Evolutionary conservation across 35 echinoderm and acorn worm genomes (phyloP), one percentile per base, ranked within the genome.

Genomic region (Ophioderma brevispina): DNA sequence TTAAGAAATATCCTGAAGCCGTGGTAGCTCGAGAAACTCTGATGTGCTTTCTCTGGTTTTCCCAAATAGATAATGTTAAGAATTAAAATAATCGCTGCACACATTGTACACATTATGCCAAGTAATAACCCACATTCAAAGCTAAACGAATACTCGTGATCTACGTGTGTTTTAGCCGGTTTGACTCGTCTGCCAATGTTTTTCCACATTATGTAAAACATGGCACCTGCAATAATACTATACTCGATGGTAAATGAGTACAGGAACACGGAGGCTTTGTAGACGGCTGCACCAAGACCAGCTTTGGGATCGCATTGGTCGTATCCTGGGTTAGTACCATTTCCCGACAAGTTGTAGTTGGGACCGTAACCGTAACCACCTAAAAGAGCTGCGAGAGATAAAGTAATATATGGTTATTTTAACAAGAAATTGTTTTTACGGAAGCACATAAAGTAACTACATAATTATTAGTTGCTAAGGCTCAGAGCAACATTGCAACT

Each of bases 181-280:
- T 91, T 85, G 1, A 97, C 89, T 42, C 76, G 80, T 25, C 95
- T 64, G 13, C 92, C 92, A 46, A 97, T 97, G 76, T 97, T 97
- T 64, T 84, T 81, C 95, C 95, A 97, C 95, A 97, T 97, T 79
- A 97, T 90, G 84, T 97, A 97, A 6, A 92, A 89, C 92, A 97
- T 84, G 19, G 92, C 95, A 19, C 88, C 95, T 1, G 92, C 95
- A 37, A 97, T 97, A 88, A 97, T 97, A 84, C 92, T 94, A 80
- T 97, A 97, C 78, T 97, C 95, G 28, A 97, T 87, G 36, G 92
- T 94, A 42, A 97, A 97, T 25, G 95, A 97, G 36, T 97, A 97
- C 33, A 97, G 85, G 76, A 94, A 94, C 0, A 94, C 92, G 3
- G 95, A 97, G 1, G 95, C 95, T 40, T 97, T 94, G 89, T 97